These are phyloP conservation scores for Galeopsomyia nigrocyanea DNA, from an alignment of 2,888 invertebrate genomes.

Conservation along the genomic window DNA sequence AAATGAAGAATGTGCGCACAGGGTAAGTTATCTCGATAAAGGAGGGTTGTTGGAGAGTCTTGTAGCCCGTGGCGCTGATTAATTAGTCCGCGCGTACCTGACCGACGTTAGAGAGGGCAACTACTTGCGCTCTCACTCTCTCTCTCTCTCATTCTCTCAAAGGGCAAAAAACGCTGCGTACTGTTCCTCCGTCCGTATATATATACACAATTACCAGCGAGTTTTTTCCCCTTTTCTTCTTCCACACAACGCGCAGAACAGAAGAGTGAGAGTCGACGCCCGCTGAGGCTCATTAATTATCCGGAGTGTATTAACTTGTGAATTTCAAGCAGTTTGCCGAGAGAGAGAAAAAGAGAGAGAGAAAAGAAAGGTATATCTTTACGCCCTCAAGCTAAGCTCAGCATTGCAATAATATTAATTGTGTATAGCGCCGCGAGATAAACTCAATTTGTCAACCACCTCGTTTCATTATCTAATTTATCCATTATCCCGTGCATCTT, in stretches of 20 bases:
- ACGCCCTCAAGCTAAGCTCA: neutral
- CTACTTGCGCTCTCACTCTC: no score
- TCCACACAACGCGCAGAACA: no score
- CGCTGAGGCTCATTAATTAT: slow-evolving; percentile 23
- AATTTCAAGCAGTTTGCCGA: slow-evolving; percentile 20
- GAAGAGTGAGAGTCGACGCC: no score
- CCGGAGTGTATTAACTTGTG: slow-evolving; percentile 35
- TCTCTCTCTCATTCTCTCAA: neutral
- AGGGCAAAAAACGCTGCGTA: slow-evolving; percentile 16
- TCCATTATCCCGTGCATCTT: no score
- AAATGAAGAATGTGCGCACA: slow-evolving; percentile 12
- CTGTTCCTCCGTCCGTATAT: slow-evolving; percentile 5
- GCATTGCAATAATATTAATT: slow-evolving; percentile 32
- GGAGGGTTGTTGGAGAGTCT: neutral
- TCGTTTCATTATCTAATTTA: no score
- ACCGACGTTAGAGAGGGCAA: slow-evolving; percentile 24
- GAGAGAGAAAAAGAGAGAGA: neutral
- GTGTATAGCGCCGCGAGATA: slow-evolving; percentile 26
- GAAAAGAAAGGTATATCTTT: slow-evolving; percentile 14
- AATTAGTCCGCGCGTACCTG: slow-evolving; percentile 37
- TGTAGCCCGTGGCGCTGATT: slow-evolving; percentile 29
- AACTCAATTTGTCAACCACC: slow-evolving; percentile 14
- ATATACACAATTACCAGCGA: slow-evolving; percentile 28
- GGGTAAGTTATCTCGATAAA: slow-evolving; percentile 31
- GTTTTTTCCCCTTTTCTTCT: slow-evolving; percentile 14